Evolutionary conservation across 2,888 invertebrate species (phyloP).

Genomic region (Epirrita christyi): DNA sequence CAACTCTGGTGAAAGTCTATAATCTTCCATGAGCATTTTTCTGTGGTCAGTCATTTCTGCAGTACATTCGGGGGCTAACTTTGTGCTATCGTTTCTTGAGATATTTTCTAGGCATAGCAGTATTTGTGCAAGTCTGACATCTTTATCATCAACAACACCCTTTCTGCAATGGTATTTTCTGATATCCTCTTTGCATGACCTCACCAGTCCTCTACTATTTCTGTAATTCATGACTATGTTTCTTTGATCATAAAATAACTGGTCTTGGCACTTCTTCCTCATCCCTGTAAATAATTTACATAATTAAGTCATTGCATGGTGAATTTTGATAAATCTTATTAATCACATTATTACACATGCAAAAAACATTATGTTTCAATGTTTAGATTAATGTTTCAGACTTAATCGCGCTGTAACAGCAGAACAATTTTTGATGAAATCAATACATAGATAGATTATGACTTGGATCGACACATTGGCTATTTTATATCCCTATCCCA

Average conservation of each 20-base stretch:
- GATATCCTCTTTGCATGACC: conserved; percentile 96
- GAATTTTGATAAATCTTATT: not conserved
- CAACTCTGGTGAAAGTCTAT: conserved; percentile 96
- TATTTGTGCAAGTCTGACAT: conserved; percentile 94
- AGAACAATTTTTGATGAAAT: too few species aligned
- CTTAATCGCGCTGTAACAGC: too few species aligned
- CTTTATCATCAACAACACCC: conserved; percentile 92
- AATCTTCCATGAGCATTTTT: conserved; percentile 96
- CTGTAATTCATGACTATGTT: conserved; percentile 96
- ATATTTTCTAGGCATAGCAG: conserved; percentile 95
- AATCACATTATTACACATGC: too few species aligned
- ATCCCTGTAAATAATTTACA: conserved; percentile 68
- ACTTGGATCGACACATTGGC: too few species aligned
- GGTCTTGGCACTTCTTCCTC: conserved; percentile 90
- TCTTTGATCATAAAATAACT: conserved; percentile 93
- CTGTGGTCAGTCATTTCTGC: conserved; percentile 96
- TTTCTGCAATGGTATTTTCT: conserved; percentile 93
- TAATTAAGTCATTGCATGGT: not conserved
- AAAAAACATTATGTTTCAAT: too few species aligned
- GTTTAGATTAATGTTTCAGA: too few species aligned
- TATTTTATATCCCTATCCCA: too few species aligned
- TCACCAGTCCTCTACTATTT: conserved; percentile 94
- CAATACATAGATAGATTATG: too few species aligned
- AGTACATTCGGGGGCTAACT: conserved; percentile 91
- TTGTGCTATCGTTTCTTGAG: conserved; percentile 88